A percentile compares a stretch with the other conserved stretches of the same genome.
These are phyloP conservation scores for Falco novaeseelandiae DNA, from an alignment of 2,797 vertebrate genomes.

Conservation along the genomic window DNA sequence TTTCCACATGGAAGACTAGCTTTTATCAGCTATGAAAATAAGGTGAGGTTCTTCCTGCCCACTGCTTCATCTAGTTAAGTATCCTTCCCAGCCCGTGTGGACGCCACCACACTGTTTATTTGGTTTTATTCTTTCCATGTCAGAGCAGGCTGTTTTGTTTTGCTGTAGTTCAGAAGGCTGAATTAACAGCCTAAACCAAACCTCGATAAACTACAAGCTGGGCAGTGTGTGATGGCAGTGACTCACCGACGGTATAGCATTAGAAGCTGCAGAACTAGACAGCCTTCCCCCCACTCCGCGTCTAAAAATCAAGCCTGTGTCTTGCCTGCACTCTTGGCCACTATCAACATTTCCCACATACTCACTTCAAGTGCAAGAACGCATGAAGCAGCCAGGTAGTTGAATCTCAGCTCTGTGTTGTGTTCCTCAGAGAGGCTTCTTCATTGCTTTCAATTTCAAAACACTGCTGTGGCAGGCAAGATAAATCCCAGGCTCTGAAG, in stretches of 20 bases:
- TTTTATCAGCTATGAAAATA: background rate
- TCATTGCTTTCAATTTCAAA: background rate
- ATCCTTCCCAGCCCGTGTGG: background rate
- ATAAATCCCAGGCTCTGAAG: background rate
- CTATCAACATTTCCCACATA: background rate
- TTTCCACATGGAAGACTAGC: background rate
- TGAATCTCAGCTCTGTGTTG: background rate
- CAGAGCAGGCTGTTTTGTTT: background rate
- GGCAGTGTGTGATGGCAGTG: background rate
- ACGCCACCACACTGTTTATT: background rate
- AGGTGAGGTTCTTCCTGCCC: background rate
- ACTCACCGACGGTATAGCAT: background rate
- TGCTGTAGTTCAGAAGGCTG: background rate
- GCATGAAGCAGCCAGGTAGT: background rate
- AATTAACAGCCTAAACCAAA: background rate
- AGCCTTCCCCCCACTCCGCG: fast-evolving
- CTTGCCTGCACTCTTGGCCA: background rate
- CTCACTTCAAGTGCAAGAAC: background rate
- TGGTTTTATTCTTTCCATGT: background rate
- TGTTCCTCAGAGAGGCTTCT: background rate
- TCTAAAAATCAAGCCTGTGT: background rate
- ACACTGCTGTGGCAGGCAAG: background rate
- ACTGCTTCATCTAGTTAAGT: background rate
- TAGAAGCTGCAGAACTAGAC: background rate
- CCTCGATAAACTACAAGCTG: background rate